These are phyloP conservation scores for Ictalurus furcatus DNA, from an alignment of 2,113 vertebrate genomes.

Conservation along the genomic window DNA sequence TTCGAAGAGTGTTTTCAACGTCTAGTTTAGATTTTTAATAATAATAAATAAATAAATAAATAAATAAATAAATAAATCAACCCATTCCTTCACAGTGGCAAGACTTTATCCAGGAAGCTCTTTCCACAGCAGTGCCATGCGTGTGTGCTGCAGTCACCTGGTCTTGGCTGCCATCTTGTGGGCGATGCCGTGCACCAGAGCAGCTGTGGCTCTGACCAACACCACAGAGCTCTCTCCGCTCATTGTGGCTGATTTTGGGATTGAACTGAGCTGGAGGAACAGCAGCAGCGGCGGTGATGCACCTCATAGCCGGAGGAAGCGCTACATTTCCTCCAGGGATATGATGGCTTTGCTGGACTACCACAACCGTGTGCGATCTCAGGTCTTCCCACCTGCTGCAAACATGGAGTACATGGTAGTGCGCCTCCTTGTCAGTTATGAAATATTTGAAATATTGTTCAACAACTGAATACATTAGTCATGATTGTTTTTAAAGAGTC, in stretches of 20 bases:
- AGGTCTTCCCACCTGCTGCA: constrained; percentile 81
- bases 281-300: constrained; percentile 47
- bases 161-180: constrained; percentile 77
- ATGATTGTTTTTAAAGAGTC: background rate
- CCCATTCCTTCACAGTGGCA: background rate
- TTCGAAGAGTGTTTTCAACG: background rate
- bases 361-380: constrained; percentile 84
- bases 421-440: background rate
- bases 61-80: background rate
- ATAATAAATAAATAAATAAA: background rate
- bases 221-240: constrained; percentile 59
- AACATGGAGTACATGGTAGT: constrained; percentile 93
- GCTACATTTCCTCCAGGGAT: constrained; percentile 76
- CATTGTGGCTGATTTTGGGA: background rate
- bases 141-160: constrained; percentile 61
- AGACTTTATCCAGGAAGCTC: background rate
- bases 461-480: background rate
- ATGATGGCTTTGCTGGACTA: constrained; percentile 79
- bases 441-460: background rate
- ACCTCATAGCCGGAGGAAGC: constrained; percentile 65
- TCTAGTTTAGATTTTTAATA: background rate
- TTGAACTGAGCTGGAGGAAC: background rate
- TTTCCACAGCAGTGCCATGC: constrained; percentile 65
- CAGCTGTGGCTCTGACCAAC: constrained; percentile 62
- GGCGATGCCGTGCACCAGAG: constrained; percentile 60